Evolutionary conservation across 2,888 invertebrate genomes (phyloP).

Genomic region (Aromia moschata): DNA sequence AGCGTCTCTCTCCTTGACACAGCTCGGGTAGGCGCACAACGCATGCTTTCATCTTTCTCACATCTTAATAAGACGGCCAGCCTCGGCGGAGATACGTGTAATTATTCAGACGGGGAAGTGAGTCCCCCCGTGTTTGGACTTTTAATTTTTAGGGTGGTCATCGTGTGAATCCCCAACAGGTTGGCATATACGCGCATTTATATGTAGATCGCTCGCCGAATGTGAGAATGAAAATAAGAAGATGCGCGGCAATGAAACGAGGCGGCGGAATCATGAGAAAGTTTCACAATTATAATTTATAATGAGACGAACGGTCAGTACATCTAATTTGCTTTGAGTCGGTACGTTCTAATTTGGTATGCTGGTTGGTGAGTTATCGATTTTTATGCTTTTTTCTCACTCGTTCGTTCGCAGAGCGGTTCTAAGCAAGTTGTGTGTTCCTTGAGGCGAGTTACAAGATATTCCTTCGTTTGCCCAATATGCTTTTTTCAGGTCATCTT

Average conservation of each 20-base stretch:
- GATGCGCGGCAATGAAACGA: conserved; percentile 43
- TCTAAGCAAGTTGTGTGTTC: no score
- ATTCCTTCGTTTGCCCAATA: no score
- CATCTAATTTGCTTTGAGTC: no score
- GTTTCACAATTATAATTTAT: conserved; percentile 21
- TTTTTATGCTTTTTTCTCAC: no score
- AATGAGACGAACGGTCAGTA: no score
- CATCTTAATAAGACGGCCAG: conserved; percentile 39
- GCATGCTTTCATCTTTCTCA: conserved; percentile 43
- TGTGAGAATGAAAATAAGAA: conserved; percentile 44
- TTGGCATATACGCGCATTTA: conserved; percentile 58
- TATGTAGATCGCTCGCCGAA: conserved; percentile 52
- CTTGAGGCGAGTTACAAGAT: no score
- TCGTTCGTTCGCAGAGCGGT: no score
- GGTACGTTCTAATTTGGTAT: no score
- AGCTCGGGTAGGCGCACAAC: conserved; percentile 45
- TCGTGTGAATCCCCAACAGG: conserved; percentile 60
- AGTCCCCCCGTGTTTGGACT: conserved; percentile 37
- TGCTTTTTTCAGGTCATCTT: no score
- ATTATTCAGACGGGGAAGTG: conserved; percentile 53
- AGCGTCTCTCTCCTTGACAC: conserved; percentile 45
- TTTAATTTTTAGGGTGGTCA: conserved; percentile 50
- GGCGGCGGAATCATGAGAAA: conserved; percentile 44
- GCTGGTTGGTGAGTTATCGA: no score
- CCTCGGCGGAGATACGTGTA: conserved; percentile 28